Evolutionary conservation across 2,113 vertebrate genomes (phyloP), one percentile per base, ranked within the genome.

Genomic region (Lanius ludovicianus): DNA sequence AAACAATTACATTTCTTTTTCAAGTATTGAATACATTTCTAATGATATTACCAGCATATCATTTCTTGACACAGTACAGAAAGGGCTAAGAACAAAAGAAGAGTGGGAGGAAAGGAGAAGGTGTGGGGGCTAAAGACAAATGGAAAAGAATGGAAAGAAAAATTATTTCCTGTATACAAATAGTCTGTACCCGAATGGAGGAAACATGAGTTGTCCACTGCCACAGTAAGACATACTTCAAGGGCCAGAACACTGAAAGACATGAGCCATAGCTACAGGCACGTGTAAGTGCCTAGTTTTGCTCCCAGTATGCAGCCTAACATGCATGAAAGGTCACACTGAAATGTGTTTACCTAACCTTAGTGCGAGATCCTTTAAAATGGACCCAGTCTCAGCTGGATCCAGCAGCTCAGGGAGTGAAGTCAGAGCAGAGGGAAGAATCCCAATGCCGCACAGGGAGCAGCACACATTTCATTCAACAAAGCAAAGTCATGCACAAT

Each of bases 81-180:
- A 44, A 84, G 11, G 9, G 15, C 16, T 71, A 44, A 8, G 0
- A 18, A 23, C 6, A 62, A 42, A 57, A 33, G 18, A 59, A 67
- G 6, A 2, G 5, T 10, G 6, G 1, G 8, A 33, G 11, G 2
- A 5, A 23, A 28, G 15, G 22, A 63, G 7, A 13, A 27, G 8
- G 16, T 15, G 12, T 30, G 12, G 15, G 4, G 1, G 1, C 3
- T 60, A 67, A 70, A 78, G 44, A 56, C 1, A 60, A 55, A 87
- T 12, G 5, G 46, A 86, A 67, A 89, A 20, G 4, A 70, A 55
- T 33, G 30, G 52, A 63, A 86, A 69, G 42, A 68, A 67, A 87
- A 68, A 44, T 39, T 79, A 31, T 7, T 68, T 56, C 13, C 11
- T 55, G 3, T 49, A 8, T 39, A 37, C 27, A 75, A 33, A 50